A percentile compares a stretch with the other conserved stretches of the same genome.
Conservation (phyloP, 2,797 vertebrate species). For the Rhinella marina region DNA sequence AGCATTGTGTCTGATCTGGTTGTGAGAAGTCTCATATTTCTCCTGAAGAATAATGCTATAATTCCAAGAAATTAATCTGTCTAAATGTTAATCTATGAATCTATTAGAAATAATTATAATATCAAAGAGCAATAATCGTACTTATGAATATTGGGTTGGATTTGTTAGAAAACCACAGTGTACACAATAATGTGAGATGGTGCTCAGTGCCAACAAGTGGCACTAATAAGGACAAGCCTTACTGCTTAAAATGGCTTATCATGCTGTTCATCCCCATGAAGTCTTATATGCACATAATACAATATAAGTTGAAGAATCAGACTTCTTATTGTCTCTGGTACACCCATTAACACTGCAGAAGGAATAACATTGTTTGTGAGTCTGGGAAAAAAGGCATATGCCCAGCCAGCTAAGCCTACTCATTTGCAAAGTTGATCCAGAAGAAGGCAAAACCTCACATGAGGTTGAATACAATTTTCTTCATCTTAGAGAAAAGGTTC, state of each 20-base stretch:
- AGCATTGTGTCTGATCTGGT: constrained; percentile 54
- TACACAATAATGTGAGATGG: not conserved
- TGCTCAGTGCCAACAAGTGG: not conserved
- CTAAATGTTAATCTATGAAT: not conserved
- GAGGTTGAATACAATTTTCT: too few species aligned
- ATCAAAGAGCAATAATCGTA: not conserved
- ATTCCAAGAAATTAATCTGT: not conserved
- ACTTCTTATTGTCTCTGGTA: not conserved
- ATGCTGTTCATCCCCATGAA: not conserved
- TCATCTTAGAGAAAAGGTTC: too few species aligned
- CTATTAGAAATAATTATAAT: not conserved
- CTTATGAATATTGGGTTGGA: not conserved
- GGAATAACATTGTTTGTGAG: too few species aligned
- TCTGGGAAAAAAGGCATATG: too few species aligned
- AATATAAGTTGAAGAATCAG: not conserved
- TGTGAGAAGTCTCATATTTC: constrained; percentile 26
- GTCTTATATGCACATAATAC: not conserved
- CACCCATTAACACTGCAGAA: not conserved
- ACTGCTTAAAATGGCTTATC: not conserved
- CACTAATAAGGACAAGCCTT: not conserved
- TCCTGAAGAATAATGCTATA: not conserved
- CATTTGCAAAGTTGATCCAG: too few species aligned
- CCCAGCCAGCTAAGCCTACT: too few species aligned
- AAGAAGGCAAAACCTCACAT: too few species aligned
- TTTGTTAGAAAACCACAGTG: not conserved